Evolutionary conservation across 1,140 invertebrate genomes (phyloP).

Genomic region (Pollicipes pollicipes): DNA sequence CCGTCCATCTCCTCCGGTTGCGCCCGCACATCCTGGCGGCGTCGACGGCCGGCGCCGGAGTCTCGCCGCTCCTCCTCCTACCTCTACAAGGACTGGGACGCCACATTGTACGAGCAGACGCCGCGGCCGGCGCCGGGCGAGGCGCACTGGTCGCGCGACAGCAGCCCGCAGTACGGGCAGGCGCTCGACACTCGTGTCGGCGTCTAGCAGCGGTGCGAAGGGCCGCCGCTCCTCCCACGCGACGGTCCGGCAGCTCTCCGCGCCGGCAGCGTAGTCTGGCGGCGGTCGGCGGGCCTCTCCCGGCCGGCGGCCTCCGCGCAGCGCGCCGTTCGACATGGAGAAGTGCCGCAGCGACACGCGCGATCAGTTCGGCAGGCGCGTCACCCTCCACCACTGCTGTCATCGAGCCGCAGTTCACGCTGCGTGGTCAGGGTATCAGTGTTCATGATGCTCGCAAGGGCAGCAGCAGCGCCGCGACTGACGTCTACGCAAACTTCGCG

Average conservation of each 20-base stretch:
- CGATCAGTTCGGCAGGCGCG: not conserved
- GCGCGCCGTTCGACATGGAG: not conserved
- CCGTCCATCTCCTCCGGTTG: no score
- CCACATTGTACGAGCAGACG: not conserved
- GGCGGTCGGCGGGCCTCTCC: not conserved
- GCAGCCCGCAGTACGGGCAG: not conserved
- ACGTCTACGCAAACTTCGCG: not conserved
- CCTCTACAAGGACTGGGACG: not conserved
- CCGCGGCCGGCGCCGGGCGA: not conserved
- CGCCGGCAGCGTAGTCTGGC: not conserved
- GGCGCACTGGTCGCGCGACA: not conserved
- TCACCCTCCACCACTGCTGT: not conserved
- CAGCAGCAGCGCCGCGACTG: not conserved
- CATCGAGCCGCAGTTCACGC: not conserved
- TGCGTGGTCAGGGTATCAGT: not conserved
- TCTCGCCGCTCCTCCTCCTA: not conserved
- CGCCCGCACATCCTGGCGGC: not conserved
- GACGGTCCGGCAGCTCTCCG: not conserved
- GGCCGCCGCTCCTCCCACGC: no score
- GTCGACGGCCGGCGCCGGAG: no score
- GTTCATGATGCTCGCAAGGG: not conserved
- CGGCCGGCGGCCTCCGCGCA: no score
- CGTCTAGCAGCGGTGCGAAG: not conserved
- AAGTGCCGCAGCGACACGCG: not conserved
- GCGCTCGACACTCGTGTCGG: no score